Evolutionary conservation across 2,113 vertebrate species (phyloP), one percentile per base, ranked within the genome.

Genomic region (Alces alces): DNA sequence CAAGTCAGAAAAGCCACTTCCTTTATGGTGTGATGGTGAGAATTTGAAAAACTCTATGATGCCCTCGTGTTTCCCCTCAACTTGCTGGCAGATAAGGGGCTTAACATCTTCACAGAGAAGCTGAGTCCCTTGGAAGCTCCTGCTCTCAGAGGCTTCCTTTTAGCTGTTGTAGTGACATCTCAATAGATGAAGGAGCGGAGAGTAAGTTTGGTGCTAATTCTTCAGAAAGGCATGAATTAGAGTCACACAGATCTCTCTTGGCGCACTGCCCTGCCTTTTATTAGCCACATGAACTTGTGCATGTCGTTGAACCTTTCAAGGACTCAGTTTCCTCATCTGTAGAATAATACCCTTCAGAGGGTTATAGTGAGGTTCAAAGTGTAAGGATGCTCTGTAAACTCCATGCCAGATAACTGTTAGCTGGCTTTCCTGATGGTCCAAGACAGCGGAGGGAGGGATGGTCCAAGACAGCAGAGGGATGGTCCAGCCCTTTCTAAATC

Each of bases 301-400:
- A 15, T 13, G 10, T 45, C 60, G 33, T 61, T 78, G 73, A 94
- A 80, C 17, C 47, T 60, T 85, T 88, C 43, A 45, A 57, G 9
- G 78, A 52, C 43, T 95, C 88, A 28, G 6, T 85, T 55, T 92
- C 2, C 39, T 87, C 73, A 28, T 66, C 57, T 76, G 33, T 89
- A 47, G 80, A 89, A 57, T 39, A 55, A 78, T 88, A 50, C 43
- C 10, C 39, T 89, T 83, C 88, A 33, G 28, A 79, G 55, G 82
- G 78, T 70, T 70, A 2, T 45, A 45, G 55, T 47, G 23, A 82
- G 47, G 27, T 91, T 95, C 66, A 45, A 55, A 79, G n/a, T 80
- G 61, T 94, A 89, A 66, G n/a, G 64, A 88, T 50, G n/a, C 7
- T 80, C 36, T 86, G 1, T 70, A 70, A 79, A 60, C 70, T 70